phyloP scores from a whole-genome alignment of 2,797 vertebrate genomes.

The Mormyrops attenuatus region DNA sequence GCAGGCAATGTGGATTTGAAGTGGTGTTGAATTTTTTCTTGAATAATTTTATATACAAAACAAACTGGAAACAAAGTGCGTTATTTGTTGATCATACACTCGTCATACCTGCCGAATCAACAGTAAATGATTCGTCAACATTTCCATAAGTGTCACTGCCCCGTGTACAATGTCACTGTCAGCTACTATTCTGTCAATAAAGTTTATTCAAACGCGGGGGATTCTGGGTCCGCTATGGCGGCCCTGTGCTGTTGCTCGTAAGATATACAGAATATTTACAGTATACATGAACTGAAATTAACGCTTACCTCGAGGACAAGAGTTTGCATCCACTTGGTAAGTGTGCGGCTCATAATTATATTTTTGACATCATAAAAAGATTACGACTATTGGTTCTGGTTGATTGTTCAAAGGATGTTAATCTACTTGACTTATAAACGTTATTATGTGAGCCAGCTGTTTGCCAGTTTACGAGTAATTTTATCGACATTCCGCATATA shows the following conservation, averaged over 20 bases:
- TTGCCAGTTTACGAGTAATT: background rate
- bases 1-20: background rate
- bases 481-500: background rate
- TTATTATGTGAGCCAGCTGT: background rate
- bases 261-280: background rate
- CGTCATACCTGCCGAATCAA: background rate
- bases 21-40: background rate
- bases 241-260: constrained; percentile 17
- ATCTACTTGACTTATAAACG: background rate
- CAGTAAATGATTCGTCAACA: background rate
- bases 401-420: background rate
- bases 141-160: background rate
- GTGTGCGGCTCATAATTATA: background rate
- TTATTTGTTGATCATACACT: background rate
- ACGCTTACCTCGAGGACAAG: background rate
- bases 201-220: constrained; percentile 26
- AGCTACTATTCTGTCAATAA: constrained; percentile 13
- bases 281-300: background rate
- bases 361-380: too few species aligned
- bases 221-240: constrained; percentile 65
- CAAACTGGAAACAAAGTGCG: background rate
- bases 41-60: background rate
- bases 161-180: background rate
- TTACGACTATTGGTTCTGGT: background rate
- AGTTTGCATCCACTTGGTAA: background rate